phyloP scores from a whole-genome alignment of 2,888 invertebrate species.

The Leptinotarsa haldemani region DNA sequence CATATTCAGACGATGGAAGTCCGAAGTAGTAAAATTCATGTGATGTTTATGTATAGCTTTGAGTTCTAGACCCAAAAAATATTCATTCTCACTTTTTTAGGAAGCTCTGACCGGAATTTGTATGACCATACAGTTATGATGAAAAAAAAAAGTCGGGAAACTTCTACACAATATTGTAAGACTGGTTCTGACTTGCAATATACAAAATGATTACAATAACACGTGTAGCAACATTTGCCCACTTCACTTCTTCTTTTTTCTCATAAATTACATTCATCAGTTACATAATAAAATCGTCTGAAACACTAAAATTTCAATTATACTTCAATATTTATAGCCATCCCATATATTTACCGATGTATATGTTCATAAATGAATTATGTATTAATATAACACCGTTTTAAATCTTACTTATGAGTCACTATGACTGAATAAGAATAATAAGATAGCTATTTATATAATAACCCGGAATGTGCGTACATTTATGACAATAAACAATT shows the following conservation, averaged over 20 bases:
- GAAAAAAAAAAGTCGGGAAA: too few species aligned
- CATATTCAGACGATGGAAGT: too few species aligned
- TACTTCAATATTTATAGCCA: background rate
- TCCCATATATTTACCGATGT: slow-evolving; percentile 12
- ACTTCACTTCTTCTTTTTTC: background rate
- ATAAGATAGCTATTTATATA: background rate
- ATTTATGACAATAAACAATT: slow-evolving; percentile 15
- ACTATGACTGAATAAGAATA: background rate
- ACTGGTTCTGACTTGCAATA: too few species aligned
- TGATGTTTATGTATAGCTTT: too few species aligned
- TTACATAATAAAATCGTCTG: background rate
- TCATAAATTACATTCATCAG: slow-evolving; percentile 3
- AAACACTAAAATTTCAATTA: slow-evolving; percentile 11
- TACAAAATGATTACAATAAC: background rate
- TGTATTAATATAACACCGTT: slow-evolving; percentile 11
- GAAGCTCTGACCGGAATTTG: too few species aligned
- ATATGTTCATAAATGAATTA: slow-evolving; percentile 13
- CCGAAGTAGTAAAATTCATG: too few species aligned
- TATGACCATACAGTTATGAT: too few species aligned
- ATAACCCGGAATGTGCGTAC: slow-evolving; percentile 9
- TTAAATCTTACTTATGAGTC: slow-evolving; percentile 6
- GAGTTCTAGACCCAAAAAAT: too few species aligned
- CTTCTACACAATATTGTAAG: too few species aligned
- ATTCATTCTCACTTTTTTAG: too few species aligned
- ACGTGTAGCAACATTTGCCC: background rate